Evolutionary conservation across 2,113 vertebrate species (phyloP).

Genomic region (Python bivittatus): DNA sequence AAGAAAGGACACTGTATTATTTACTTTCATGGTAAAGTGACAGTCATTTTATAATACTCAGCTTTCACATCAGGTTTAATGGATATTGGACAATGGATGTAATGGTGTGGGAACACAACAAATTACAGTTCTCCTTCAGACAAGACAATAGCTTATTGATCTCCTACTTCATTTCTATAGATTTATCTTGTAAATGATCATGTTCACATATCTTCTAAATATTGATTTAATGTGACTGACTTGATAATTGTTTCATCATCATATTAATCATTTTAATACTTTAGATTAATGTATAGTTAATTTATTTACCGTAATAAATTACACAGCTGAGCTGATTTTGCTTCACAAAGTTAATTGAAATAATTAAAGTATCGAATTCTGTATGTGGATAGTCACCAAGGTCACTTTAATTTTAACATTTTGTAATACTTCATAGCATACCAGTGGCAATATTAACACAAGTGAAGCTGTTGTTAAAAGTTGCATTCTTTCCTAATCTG

Average conservation of each 20-base stretch:
- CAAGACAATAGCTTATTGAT: background rate
- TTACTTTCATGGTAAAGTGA: background rate
- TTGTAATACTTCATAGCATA: background rate
- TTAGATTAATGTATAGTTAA: background rate
- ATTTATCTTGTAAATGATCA: background rate
- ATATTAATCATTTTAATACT: constrained; percentile 22
- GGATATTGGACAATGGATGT: background rate
- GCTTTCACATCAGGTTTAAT: background rate
- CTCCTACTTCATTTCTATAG: background rate
- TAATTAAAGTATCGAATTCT: background rate
- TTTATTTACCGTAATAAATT: constrained; percentile 4
- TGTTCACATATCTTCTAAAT: constrained; percentile 33
- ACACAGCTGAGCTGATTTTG: background rate
- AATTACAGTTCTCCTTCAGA: background rate
- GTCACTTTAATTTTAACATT: background rate
- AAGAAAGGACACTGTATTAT: background rate
- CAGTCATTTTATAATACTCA: background rate
- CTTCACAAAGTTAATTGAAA: constrained; percentile 4
- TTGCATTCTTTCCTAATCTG: background rate
- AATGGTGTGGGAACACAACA: constrained; percentile 1
- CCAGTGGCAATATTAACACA: background rate
- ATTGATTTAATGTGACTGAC: constrained; percentile 8
- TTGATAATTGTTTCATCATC: constrained; percentile 17
- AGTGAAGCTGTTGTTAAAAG: background rate
- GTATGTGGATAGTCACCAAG: constrained; percentile 6